Percentiles rank a stretch among this genome's conserved stretches.
Conservation (phyloP, 2,888 invertebrate genomes). For the Heliconius sara region DNA sequence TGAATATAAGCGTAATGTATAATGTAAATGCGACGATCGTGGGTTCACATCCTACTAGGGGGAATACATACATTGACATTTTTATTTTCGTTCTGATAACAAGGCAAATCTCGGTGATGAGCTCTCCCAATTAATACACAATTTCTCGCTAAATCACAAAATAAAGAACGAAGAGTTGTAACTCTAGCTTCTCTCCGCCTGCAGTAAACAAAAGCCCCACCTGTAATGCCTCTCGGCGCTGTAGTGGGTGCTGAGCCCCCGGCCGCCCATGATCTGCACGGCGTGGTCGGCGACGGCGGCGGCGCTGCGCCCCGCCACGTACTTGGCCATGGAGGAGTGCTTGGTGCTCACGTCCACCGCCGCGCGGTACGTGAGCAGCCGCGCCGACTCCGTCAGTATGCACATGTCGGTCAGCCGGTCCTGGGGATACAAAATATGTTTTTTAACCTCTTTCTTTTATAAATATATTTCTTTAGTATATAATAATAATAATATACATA, state of each 20-base stretch:
- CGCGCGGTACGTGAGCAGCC: slow-evolving; percentile 88
- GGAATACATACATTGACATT: neutral
- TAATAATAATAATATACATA: no score
- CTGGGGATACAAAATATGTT: slow-evolving; percentile 57
- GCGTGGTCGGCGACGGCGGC: slow-evolving; percentile 87
- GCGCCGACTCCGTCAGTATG: slow-evolving; percentile 85
- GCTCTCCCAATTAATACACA: neutral
- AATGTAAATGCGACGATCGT: no score
- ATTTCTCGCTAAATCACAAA: neutral
- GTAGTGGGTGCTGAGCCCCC: slow-evolving; percentile 88
- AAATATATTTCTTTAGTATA: no score
- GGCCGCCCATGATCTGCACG: slow-evolving; percentile 90
- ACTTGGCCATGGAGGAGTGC: slow-evolving; percentile 90
- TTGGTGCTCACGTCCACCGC: slow-evolving; percentile 85
- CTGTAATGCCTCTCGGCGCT: slow-evolving; percentile 89
- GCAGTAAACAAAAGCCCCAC: slow-evolving; percentile 55
- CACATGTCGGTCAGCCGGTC: slow-evolving; percentile 89
- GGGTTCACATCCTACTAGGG: neutral
- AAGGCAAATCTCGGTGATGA: no score
- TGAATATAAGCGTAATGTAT: no score
- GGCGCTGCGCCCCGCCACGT: slow-evolving; percentile 88
- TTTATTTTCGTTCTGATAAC: neutral
- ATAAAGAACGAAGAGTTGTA: neutral
- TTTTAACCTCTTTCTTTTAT: no score
- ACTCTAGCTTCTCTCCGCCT: neutral